Evolutionary conservation across 2,797 vertebrate genomes (phyloP).

Genomic region (Sarcophilus harrisii): DNA sequence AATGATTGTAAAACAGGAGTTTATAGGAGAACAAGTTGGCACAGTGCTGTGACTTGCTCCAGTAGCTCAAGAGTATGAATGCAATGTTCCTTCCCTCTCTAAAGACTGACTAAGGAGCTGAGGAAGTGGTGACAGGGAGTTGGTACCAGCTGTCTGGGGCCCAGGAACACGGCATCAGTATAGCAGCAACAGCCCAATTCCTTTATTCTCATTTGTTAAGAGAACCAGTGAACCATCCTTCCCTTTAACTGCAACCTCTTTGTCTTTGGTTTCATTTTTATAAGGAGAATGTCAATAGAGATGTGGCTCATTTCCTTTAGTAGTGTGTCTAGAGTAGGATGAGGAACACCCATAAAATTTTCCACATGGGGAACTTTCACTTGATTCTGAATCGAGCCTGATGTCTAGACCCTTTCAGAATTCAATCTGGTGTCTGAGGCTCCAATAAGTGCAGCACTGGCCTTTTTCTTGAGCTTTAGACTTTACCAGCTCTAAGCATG

Average conservation of each 20-base stretch:
- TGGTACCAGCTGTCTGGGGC: not conserved
- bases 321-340: not conserved
- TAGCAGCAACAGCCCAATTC: not conserved
- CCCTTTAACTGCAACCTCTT: not conserved
- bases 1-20: not conserved
- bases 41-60: not conserved
- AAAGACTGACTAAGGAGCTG: not conserved
- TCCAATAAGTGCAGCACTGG: not conserved
- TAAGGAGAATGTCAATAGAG: constrained; percentile 2
- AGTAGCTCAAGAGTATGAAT: not conserved
- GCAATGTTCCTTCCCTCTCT: not conserved
- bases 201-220: not conserved
- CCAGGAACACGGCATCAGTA: not conserved
- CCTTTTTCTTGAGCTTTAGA: not conserved
- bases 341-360: not conserved
- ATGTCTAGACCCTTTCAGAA: not conserved
- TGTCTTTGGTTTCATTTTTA: not conserved
- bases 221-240: constrained; percentile 1
- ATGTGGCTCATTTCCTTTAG: constrained; percentile 4
- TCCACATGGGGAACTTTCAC: not conserved
- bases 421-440: not conserved
- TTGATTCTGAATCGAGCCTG: not conserved
- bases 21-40: not conserved
- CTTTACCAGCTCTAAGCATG: not conserved
- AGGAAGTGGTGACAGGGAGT: not conserved